Evolutionary conservation across 2,113 vertebrate genomes (phyloP).

Genomic region (Ploceus nigricollis): DNA sequence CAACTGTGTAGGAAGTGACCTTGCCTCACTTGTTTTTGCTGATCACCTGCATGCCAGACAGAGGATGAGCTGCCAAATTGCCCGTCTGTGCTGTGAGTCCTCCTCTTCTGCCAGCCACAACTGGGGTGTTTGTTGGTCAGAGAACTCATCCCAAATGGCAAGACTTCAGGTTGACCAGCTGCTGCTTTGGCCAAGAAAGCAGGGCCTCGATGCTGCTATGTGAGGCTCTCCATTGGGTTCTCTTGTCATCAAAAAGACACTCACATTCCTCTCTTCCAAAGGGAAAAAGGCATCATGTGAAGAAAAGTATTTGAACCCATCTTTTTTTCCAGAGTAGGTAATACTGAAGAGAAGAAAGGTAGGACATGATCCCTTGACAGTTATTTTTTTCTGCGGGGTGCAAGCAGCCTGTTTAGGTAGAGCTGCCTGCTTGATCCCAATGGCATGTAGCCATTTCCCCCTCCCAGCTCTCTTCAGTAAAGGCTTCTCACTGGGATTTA

Average conservation of each 20-base stretch:
- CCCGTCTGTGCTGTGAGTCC: neutral
- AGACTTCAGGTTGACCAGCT: neutral
- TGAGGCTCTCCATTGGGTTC: neutral
- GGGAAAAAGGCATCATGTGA: neutral
- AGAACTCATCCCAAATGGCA: neutral
- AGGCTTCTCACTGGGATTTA: neutral
- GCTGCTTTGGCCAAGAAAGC: neutral
- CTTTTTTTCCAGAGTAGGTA: neutral
- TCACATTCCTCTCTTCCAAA: neutral
- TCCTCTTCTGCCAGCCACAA: neutral
- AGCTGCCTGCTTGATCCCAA: neutral
- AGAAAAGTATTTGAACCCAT: neutral
- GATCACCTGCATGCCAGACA: neutral
- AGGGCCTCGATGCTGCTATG: fast-evolving
- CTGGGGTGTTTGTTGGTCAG: neutral
- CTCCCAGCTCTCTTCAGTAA: neutral
- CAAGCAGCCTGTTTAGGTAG: neutral
- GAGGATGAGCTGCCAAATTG: neutral
- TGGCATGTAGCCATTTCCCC: neutral
- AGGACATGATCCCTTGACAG: neutral
- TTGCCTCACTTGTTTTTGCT: neutral
- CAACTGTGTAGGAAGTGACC: neutral
- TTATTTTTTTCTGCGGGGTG: neutral
- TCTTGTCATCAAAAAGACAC: neutral
- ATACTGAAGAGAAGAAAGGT: neutral